Evolutionary conservation across 2,113 vertebrate species (phyloP).

Genomic region (Anser brachyrhynchus): DNA sequence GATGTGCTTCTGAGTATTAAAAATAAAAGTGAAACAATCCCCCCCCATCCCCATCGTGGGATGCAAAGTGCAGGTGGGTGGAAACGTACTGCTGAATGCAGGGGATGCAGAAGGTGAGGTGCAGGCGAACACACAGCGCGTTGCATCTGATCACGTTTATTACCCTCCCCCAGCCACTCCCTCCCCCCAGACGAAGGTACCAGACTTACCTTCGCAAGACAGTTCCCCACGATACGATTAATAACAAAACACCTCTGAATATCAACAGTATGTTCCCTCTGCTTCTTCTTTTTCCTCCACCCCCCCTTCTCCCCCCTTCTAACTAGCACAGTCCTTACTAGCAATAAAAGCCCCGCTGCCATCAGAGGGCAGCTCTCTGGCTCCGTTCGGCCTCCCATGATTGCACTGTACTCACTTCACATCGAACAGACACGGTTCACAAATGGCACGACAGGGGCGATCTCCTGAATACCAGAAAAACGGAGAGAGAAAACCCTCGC

Average conservation of each 20-base stretch:
- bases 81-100: constrained; percentile 8
- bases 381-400: background rate
- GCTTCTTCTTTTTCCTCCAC: background rate
- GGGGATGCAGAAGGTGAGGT: constrained; percentile 22
- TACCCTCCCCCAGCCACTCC: background rate
- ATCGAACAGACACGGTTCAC: constrained; percentile 32
- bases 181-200: background rate
- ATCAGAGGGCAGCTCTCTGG: background rate
- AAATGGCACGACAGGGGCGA: constrained; percentile 5
- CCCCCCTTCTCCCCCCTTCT: background rate
- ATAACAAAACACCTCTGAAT: constrained; percentile 4
- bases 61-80: background rate
- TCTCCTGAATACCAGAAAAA: constrained; percentile 37
- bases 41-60: background rate
- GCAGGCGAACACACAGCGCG: background rate
- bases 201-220: constrained; percentile 26
- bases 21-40: background rate
- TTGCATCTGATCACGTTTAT: constrained; percentile 9
- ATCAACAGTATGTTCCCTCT: background rate
- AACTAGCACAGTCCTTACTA: background rate
- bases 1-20: background rate
- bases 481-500: background rate
- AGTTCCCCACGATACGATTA: constrained; percentile 46
- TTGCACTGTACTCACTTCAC: constrained; percentile 46
- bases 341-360: background rate